Conservation (phyloP, 2,113 vertebrate species). For the Myiopsitta monachus region DNA sequence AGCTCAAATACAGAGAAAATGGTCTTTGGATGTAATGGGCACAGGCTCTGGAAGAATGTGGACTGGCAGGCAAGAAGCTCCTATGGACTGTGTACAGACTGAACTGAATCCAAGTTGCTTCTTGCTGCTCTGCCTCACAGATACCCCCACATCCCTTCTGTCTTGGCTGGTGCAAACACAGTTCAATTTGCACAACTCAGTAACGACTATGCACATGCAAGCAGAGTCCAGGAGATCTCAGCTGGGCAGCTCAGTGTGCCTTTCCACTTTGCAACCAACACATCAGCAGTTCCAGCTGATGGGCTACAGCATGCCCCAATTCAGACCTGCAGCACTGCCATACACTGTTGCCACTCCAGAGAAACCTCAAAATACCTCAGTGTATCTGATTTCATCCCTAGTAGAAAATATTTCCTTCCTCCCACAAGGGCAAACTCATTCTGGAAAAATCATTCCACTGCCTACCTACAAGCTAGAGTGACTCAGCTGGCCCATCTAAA, state of each 20-base stretch:
- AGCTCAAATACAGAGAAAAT: background rate
- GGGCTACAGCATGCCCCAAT: background rate
- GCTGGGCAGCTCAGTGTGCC: background rate
- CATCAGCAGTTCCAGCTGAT: background rate
- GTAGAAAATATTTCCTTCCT: background rate
- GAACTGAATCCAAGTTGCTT: background rate
- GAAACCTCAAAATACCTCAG: background rate
- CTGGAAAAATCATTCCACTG: background rate
- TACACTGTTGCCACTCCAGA: background rate
- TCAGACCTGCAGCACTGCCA: background rate
- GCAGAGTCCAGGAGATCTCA: background rate
- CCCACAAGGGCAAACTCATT: background rate
- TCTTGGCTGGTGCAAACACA: background rate
- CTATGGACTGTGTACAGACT: fast-evolving
- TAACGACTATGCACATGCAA: background rate
- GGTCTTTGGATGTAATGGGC: background rate
- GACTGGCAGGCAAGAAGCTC: background rate
- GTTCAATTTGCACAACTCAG: background rate
- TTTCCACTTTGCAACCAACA: background rate
- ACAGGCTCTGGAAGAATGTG: background rate
- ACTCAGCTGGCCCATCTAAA: background rate
- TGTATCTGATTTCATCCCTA: background rate
- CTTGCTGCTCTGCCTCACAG: background rate
- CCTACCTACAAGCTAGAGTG: background rate
- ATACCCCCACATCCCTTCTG: background rate